phyloP scores from a whole-genome alignment of 2,113 vertebrate species.

The Lontra canadensis region DNA sequence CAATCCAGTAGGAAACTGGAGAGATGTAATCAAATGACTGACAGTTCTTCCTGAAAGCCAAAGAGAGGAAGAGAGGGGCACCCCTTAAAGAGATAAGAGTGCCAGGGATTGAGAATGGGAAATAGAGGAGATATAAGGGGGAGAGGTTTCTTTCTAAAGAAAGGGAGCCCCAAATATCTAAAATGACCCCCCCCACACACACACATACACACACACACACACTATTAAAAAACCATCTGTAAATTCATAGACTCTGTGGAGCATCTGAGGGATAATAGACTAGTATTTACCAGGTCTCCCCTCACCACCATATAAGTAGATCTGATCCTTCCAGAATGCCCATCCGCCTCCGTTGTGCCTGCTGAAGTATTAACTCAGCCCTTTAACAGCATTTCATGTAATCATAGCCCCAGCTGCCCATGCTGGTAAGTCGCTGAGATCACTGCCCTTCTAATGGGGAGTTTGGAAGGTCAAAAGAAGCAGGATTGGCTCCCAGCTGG shows the following conservation, averaged over 20 bases:
- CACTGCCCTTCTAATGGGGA: conserved; percentile 60
- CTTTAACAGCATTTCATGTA: background rate
- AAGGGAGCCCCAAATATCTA: background rate
- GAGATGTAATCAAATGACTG: background rate
- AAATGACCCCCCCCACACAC: accelerated
- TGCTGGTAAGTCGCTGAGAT: conserved; percentile 52
- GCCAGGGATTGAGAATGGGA: background rate
- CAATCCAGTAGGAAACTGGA: background rate
- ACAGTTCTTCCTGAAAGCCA: background rate
- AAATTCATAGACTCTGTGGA: background rate
- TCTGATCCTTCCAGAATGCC: background rate
- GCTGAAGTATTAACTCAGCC: background rate
- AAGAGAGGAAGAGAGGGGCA: background rate
- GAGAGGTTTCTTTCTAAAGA: background rate
- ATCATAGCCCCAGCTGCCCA: background rate
- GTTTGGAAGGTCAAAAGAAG: conserved; percentile 59
- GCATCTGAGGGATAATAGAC: background rate
- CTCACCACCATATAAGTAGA: background rate
- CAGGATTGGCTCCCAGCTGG: conserved; percentile 54
- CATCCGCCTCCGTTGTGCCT: background rate
- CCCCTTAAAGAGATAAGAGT: background rate
- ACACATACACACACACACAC: background rate
- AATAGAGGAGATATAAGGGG: background rate
- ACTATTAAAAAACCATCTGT: background rate
- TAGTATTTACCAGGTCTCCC: background rate